Percentiles rank a stretch among this genome's conserved stretches.
Evolutionary conservation across 2,113 vertebrate species (phyloP).

Genomic region (Microcebus tavaratra): DNA sequence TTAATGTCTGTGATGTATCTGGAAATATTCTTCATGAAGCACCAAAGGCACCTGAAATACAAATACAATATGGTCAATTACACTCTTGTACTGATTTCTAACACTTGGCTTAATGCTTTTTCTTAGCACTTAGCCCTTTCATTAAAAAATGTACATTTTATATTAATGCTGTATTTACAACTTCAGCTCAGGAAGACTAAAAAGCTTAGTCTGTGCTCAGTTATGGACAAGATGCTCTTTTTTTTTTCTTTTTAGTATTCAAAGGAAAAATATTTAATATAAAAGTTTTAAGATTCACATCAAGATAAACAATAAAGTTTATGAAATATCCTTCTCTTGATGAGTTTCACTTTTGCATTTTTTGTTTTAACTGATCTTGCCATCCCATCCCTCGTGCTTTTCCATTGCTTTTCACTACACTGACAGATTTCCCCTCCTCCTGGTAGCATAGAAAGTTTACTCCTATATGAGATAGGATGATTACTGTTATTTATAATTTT

Average conservation of each 20-base stretch:
- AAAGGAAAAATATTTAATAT: background rate
- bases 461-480: background rate
- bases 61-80: constrained; percentile 47
- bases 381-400: background rate
- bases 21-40: constrained; percentile 85
- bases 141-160: background rate
- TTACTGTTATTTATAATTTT: background rate
- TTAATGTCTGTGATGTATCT: constrained; percentile 86
- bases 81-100: background rate
- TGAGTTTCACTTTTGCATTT: background rate
- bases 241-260: background rate
- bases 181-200: background rate
- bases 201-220: background rate
- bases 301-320: background rate
- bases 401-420: background rate
- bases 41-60: constrained; percentile 85
- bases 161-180: constrained; percentile 7
- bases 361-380: background rate
- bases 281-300: background rate
- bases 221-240: background rate
- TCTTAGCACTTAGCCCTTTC: background rate
- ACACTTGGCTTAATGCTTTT: background rate
- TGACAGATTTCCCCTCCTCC: background rate
- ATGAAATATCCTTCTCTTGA: background rate
- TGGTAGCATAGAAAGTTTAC: background rate